Evolutionary conservation across 2,797 vertebrate genomes (phyloP).

Genomic region (Danio tinwini): DNA sequence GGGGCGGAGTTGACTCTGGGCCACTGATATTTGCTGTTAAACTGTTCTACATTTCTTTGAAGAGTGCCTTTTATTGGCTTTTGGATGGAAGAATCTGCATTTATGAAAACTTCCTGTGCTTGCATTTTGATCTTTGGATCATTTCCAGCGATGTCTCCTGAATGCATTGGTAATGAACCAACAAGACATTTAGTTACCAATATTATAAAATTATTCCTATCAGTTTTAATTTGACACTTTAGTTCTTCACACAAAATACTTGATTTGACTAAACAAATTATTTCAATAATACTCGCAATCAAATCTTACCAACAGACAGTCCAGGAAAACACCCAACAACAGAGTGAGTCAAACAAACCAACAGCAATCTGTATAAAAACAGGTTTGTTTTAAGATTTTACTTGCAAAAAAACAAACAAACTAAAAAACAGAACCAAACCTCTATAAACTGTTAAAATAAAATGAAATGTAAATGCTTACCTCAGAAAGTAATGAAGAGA

Average conservation of each 20-base stretch:
- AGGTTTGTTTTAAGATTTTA: not conserved
- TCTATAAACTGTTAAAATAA: not conserved
- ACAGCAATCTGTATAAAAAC: slow-evolving; percentile 24
- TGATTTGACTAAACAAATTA: not conserved
- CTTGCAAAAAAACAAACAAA: no score
- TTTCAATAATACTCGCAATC: not conserved
- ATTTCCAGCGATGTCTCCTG: slow-evolving; percentile 18
- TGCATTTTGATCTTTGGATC: not conserved
- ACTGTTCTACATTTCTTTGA: not conserved
- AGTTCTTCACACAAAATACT: no score
- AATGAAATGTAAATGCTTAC: slow-evolving; percentile 22
- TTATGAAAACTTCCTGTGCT: not conserved
- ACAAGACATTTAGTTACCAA: not conserved
- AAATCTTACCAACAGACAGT: slow-evolving; percentile 1
- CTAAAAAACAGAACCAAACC: no score
- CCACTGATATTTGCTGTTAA: not conserved
- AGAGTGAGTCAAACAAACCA: slow-evolving; percentile 43
- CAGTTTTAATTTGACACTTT: no score
- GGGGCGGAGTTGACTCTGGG: not conserved
- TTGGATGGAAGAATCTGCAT: slow-evolving; percentile 2
- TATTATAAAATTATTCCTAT: no score
- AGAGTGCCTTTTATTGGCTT: not conserved
- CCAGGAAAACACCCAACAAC: slow-evolving; percentile 18
- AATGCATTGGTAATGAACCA: not conserved
- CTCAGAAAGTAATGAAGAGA: slow-evolving; percentile 25